Base-by-base conservation (phyloP, 2,888 invertebrate species). In the Cantharis rufa region DNA sequence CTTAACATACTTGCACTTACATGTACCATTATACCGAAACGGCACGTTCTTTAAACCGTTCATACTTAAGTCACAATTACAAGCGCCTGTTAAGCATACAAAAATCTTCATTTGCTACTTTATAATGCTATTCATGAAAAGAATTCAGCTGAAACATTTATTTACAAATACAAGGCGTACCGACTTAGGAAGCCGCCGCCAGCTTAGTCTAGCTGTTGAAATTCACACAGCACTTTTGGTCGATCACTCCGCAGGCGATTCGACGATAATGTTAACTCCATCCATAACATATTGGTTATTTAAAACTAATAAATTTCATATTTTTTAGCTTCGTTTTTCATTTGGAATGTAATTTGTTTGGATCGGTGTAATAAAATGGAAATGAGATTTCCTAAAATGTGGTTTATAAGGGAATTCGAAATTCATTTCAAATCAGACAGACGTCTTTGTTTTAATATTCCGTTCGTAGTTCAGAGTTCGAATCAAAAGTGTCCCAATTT, bases 401-500 rank as follows among this genome's bases (percentile, higher is more conserved):
- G 70, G 73, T 71, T 72, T 74, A 63, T 16, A 48, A 28, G 13
- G n/a, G 69, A 61, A 75, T 24, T 77, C 68, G 69, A 75, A 77
- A 78, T 78, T 79, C 76, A 73, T 78, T 74, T 78, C 74, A 74
- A 78, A 79, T 79, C 78, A 77, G 48, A 48, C 48, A 48, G 70
- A 78, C 68, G 74, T 74, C 77, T 78, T 78, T 77, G 77, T 80
- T 81, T 82, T 82, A 82, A 79, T 82, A 81, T 81, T 81, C 81
- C 76, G 72, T 62, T 75, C 74, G 71, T 76, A 71, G 78, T 77
- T 70, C 75, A 77, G 78, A 80, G 77, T 79, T 77, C 78, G 76
- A 82, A 82, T 81, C 81, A 81, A 73, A 80, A 81, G 79, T 82
- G 82, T 81, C 79, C 81, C 78, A 78, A 79, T 83, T 82, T 82